Conservation (phyloP, 2,888 invertebrate genomes). For the Brassicogethes aeneus region DNA sequence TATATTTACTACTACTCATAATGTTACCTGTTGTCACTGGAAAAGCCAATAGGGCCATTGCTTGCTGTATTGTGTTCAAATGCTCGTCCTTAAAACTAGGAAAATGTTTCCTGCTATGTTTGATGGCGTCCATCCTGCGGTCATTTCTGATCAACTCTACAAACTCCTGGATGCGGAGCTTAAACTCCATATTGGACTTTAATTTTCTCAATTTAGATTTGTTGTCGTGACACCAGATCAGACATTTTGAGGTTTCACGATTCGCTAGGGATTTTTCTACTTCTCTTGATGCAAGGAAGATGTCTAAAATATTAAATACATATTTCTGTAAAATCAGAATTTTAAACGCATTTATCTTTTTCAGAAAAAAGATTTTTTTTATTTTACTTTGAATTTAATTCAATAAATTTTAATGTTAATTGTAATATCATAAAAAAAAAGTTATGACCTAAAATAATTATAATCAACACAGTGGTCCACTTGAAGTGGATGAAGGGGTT, state of each 20-base stretch:
- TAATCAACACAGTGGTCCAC: too few species aligned
- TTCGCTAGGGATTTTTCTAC: constrained; percentile 78
- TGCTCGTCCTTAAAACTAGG: constrained; percentile 81
- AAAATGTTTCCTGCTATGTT: constrained; percentile 90
- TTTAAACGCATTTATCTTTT: background rate
- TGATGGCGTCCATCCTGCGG: constrained; percentile 83
- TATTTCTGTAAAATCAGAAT: constrained; percentile 2
- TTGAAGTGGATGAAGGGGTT: too few species aligned
- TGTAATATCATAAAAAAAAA: too few species aligned
- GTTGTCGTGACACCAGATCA: constrained; percentile 95
- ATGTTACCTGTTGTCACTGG: constrained; percentile 72
- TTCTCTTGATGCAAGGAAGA: constrained; percentile 72
- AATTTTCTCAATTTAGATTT: constrained; percentile 89
- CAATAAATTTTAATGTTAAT: too few species aligned
- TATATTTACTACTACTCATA: too few species aligned
- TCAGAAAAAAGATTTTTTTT: too few species aligned
- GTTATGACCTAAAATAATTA: too few species aligned
- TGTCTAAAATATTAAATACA: constrained; percentile 58
- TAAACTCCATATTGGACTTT: constrained; percentile 92
- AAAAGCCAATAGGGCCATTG: constrained; percentile 93
- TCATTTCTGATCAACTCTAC: constrained; percentile 88
- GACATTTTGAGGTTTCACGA: constrained; percentile 79
- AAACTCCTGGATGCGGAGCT: constrained; percentile 87
- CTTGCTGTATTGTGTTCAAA: constrained; percentile 78
- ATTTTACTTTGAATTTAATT: constrained; percentile 1